Conservation (phyloP, 2,888 invertebrate species). For the Taenaris catops region DNA sequence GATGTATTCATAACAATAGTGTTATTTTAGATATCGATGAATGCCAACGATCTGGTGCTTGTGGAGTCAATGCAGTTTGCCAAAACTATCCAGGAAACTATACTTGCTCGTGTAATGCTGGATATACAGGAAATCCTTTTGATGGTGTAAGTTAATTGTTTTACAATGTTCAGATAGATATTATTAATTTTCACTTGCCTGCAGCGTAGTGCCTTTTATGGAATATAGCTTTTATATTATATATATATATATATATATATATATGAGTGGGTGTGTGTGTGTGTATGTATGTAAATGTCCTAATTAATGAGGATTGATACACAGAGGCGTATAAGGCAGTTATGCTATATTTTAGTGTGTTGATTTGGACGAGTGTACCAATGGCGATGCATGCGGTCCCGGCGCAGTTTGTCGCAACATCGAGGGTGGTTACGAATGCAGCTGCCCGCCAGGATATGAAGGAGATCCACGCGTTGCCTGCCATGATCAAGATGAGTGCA, state of each 20-base stretch:
- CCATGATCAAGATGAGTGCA: conserved; percentile 87
- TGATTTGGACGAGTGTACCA: conserved; percentile 91
- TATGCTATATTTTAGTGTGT: conserved; percentile 83
- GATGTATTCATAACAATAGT: no score
- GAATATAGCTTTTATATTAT: no score
- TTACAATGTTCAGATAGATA: no score
- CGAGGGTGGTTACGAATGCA: conserved; percentile 90
- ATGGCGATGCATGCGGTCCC: conserved; percentile 85
- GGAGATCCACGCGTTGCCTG: conserved; percentile 89
- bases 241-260: no score
- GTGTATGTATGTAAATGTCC: no score
- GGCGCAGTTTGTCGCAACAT: conserved; percentile 90
- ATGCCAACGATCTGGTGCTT: conserved; percentile 89
- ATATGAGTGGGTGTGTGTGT: no score
- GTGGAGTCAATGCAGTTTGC: conserved; percentile 90
- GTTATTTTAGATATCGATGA: conserved; percentile 89
- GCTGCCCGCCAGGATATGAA: conserved; percentile 90
- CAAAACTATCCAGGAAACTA: conserved; percentile 92
- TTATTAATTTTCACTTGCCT: no score
- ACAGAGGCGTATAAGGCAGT: no score
- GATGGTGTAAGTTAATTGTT: conserved; percentile 73
- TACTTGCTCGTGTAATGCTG: conserved; percentile 90
- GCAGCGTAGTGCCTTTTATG: no score
- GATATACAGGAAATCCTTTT: conserved; percentile 90
- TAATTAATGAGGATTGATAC: no score